These are phyloP conservation scores for Pogonocherus hispidulus DNA, from an alignment of 2,888 invertebrate species.

Conservation along the genomic window DNA sequence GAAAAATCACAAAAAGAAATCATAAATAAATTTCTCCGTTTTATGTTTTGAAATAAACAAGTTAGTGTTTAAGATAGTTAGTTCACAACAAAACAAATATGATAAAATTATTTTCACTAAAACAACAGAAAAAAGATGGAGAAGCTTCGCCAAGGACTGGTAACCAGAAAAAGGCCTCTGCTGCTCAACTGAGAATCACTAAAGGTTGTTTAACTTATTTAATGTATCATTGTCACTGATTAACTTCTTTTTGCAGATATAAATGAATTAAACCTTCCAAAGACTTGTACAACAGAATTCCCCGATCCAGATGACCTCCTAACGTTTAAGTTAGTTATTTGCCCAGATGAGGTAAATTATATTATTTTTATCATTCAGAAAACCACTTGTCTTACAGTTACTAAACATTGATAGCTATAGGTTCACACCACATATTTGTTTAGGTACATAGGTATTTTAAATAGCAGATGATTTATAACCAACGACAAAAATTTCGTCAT, in stretches of 20 bases:
- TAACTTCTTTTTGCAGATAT: slow-evolving; percentile 81
- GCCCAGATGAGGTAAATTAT: slow-evolving; percentile 87
- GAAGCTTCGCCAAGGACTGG: slow-evolving; percentile 83
- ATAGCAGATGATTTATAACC: too few relatives aligned
- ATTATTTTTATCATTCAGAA: too few relatives aligned
- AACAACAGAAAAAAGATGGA: slow-evolving; percentile 98
- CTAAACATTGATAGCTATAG: too few relatives aligned
- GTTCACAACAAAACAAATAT: slow-evolving; percentile 71
- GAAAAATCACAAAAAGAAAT: slow-evolving; percentile 40
- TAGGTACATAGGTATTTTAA: too few relatives aligned
- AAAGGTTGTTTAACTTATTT: slow-evolving; percentile 79
- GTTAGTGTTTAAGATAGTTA: slow-evolving; percentile 26
- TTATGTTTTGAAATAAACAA: slow-evolving; percentile 36
- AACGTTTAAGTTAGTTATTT: slow-evolving; percentile 95
- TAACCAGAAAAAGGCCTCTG: slow-evolving; percentile 93
- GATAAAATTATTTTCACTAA: slow-evolving; percentile 98
- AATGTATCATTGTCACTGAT: slow-evolving; percentile 10
- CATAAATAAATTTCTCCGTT: slow-evolving; percentile 40
- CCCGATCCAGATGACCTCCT: slow-evolving; percentile 97
- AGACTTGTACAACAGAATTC: slow-evolving; percentile 96
- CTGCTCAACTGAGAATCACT: slow-evolving; percentile 96
- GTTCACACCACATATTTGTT: too few relatives aligned
- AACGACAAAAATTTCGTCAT: too few relatives aligned
- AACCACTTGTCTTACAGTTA: too few relatives aligned
- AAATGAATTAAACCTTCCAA: slow-evolving; percentile 96